Conservation (phyloP, 2,888 invertebrate species). For the Steinernema carpocapsae region DNA sequence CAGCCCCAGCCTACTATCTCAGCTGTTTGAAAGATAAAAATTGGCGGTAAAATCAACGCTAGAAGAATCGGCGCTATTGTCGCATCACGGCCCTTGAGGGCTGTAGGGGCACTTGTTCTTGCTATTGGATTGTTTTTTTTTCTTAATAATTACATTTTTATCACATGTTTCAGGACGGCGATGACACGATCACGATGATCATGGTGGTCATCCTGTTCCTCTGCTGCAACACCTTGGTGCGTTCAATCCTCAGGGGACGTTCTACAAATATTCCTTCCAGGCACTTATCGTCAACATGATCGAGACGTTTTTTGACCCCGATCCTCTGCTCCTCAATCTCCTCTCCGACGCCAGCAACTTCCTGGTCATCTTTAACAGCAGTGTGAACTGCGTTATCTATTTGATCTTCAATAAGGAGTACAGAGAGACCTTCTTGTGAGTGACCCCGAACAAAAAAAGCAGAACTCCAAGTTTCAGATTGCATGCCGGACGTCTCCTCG, state of each 20-base stretch:
- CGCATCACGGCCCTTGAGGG: too few relatives aligned
- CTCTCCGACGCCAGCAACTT: constrained; percentile 68
- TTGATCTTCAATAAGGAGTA: constrained; percentile 66
- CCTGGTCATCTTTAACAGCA: constrained; percentile 68
- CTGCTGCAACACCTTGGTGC: constrained; percentile 66
- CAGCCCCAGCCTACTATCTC: too few relatives aligned
- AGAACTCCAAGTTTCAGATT: too few relatives aligned
- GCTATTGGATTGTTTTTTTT: too few relatives aligned
- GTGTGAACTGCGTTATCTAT: constrained; percentile 68
- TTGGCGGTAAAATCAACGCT: too few relatives aligned
- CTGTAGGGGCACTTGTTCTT: too few relatives aligned
- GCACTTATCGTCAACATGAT: constrained; percentile 67
- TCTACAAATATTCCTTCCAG: constrained; percentile 40
- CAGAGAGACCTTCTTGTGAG: constrained; percentile 58
- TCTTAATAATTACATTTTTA: too few relatives aligned
- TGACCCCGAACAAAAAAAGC: too few relatives aligned
- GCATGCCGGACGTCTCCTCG: constrained; percentile 9
- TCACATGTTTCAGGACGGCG: too few relatives aligned
- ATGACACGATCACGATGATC: constrained; percentile 69
- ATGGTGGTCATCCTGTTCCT: constrained; percentile 69
- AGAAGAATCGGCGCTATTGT: too few relatives aligned
- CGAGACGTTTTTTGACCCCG: constrained; percentile 67
- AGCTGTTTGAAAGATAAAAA: too few relatives aligned
- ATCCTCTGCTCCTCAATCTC: constrained; percentile 63
- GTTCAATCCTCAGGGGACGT: too few relatives aligned